Base-by-base conservation (phyloP, 2,797 vertebrate species). In the Kryptolebias ocellatus region DNA sequence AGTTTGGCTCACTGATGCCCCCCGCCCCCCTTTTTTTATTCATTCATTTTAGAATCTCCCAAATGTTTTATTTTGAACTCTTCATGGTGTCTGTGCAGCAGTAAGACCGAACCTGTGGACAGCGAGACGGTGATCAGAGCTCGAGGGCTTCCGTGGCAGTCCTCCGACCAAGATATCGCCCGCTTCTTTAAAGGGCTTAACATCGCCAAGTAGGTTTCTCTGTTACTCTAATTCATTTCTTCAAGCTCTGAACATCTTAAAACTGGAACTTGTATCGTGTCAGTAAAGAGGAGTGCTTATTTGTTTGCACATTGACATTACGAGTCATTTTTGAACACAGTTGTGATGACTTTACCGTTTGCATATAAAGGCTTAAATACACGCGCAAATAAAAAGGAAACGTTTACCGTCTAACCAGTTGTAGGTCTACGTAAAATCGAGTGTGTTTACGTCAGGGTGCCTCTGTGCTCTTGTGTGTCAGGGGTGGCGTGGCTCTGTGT, bases 141-240 rank as follows among this genome's bases (percentile, higher is more conserved):
- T 6, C 93, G 97, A 31, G 97, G 97, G 34, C 93, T 99, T 69
- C 97, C 97, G 0, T 99, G 97, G 97, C 97, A 98, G 76, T 98
- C 97, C 7, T 99, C 97, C 54, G 97, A 98, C 85, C 97, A 99
- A 89, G 97, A 99, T 60, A 98, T 99, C 0, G 96, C 97, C 74
- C 94, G 97, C 24, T 99, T 99, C 93, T 98, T 98, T 90, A 98
- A 96, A 93, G 97, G 97, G 77, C 96, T 99, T 78, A 98, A 98
- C 83, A 98, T 99, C 74, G 96, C 97, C 81, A 98, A 97, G 97
- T 99, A 92, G 27, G 94, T 83, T 45, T 4, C 18, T 51, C 2
- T 2, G 3, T 68, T 50, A 53, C n/a, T 14, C 1, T 0, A 2
- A 11, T 57, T 1, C 53, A 14, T 53, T 63, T 11, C 29, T 57